A percentile compares a stretch with the other conserved stretches of the same genome.
These are phyloP conservation scores for Clostera curtula DNA, from an alignment of 2,888 invertebrate genomes.

Conservation along the genomic window DNA sequence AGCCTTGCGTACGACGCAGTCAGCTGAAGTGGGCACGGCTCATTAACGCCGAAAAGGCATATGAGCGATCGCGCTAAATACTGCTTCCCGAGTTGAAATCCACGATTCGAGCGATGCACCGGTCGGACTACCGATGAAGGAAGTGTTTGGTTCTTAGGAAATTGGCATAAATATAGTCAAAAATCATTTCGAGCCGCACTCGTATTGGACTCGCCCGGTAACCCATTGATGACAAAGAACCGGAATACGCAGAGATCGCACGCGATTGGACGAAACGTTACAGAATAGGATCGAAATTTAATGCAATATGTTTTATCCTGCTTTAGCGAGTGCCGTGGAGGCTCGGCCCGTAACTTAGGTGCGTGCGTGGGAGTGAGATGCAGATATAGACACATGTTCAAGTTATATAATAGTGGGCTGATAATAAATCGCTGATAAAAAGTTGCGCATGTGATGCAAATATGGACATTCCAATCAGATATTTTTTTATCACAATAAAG, in stretches of 20 bases:
- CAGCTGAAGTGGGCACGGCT: constrained; percentile 70
- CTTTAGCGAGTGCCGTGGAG: constrained; percentile 26
- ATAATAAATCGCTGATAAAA: constrained; percentile 72
- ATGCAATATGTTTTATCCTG: constrained; percentile 52
- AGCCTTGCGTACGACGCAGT: constrained; percentile 72
- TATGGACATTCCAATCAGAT: constrained; percentile 35
- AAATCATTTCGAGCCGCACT: constrained; percentile 48
- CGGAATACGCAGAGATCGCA: constrained; percentile 76
- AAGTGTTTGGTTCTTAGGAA: constrained; percentile 23
- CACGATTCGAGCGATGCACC: constrained; percentile 14
- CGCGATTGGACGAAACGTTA: constrained; percentile 76
- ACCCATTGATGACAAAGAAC: constrained; percentile 84
- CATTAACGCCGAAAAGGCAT: constrained; percentile 60
- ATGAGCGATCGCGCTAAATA: constrained; percentile 43
- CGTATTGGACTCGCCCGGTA: constrained; percentile 76
- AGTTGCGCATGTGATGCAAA: constrained; percentile 41
- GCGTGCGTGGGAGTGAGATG: constrained; percentile 40
- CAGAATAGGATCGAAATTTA: constrained; percentile 71
- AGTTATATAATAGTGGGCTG: constrained; percentile 64
- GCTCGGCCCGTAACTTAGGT: constrained; percentile 14
- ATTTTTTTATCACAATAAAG: neutral
- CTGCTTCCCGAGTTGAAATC: constrained; percentile 22
- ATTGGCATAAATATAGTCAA: constrained; percentile 40
- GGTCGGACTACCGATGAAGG: constrained; percentile 12
- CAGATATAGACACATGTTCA: constrained; percentile 35